phyloP scores from a whole-genome alignment of 2,797 vertebrate genomes.

The Sebastiscus tertius region DNA sequence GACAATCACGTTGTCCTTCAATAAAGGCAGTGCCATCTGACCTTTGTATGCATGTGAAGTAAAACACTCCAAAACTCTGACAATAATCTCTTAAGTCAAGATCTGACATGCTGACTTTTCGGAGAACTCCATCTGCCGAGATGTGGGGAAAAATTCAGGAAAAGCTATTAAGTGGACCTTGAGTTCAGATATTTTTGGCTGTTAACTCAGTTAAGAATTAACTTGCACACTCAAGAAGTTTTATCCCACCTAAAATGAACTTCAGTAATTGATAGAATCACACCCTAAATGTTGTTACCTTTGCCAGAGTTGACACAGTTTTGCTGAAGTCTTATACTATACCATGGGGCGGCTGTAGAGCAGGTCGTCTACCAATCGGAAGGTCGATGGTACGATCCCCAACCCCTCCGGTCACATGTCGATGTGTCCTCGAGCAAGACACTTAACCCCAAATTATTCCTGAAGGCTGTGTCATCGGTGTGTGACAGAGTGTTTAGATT shows the following conservation, averaged over 20 bases:
- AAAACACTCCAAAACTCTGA: background rate
- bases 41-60: conserved; percentile 2
- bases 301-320: background rate
- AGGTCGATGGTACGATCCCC: no score
- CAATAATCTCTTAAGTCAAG: background rate
- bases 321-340: background rate
- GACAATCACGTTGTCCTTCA: conserved; percentile 54
- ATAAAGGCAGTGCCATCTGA: conserved; percentile 62
- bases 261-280: background rate
- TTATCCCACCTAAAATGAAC: background rate
- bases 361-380: no score
- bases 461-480: no score
- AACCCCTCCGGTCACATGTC: no score
- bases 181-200: background rate
- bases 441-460: no score
- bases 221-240: background rate
- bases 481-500: no score
- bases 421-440: no score
- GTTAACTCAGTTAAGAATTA: background rate
- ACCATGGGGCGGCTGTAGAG: no score
- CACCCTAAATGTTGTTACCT: background rate
- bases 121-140: background rate
- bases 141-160: background rate
- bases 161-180: background rate
- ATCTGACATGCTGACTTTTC: background rate